Percentiles rank a stretch among this genome's conserved stretches.
Conservation (phyloP, 2,113 vertebrate species). For the Sinocyclocheilus rhinocerous region DNA sequence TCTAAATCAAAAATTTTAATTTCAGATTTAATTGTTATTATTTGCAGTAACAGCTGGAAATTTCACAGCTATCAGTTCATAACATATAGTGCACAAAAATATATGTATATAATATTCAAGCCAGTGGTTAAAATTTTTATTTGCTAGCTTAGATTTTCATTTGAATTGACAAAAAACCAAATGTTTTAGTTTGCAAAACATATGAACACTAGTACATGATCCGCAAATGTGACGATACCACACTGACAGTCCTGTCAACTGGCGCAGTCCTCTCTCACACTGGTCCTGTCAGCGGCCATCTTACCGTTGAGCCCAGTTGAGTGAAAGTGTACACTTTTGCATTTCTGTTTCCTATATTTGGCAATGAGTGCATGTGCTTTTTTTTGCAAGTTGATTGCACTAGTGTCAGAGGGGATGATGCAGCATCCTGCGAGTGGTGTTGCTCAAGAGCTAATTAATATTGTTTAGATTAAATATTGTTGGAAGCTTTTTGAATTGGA, state of each 20-base stretch:
- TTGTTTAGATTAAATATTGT: background rate
- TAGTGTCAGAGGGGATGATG: background rate
- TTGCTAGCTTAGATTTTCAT: background rate
- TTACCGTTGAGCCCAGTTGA: background rate
- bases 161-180: background rate
- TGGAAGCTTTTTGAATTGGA: background rate
- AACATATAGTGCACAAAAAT: too few species aligned
- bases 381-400: background rate
- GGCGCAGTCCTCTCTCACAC: background rate
- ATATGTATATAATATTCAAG: too few species aligned
- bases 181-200: background rate
- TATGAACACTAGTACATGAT: background rate
- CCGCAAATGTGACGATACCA: background rate
- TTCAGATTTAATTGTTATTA: too few species aligned
- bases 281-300: background rate
- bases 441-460: constrained; percentile 12
- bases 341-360: background rate
- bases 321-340: background rate
- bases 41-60: background rate
- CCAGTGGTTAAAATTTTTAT: too few species aligned
- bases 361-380: background rate
- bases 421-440: background rate
- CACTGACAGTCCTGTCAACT: background rate
- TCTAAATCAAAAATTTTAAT: background rate
- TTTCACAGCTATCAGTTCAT: background rate